phyloP scores from a whole-genome alignment of 2,113 vertebrate genomes.

The Piprites chloris region DNA sequence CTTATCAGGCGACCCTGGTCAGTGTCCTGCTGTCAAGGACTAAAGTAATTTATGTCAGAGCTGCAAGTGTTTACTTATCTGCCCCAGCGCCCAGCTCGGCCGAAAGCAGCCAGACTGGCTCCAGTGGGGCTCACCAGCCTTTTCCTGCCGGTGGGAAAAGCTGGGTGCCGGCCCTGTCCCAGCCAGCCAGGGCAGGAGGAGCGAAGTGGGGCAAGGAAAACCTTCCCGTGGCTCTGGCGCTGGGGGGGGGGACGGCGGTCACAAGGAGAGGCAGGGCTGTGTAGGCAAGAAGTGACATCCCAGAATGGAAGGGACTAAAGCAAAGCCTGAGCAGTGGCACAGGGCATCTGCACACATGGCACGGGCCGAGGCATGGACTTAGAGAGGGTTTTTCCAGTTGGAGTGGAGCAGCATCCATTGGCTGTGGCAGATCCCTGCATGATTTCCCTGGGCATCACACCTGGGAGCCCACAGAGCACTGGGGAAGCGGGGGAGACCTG shows the following conservation, averaged over 20 bases:
- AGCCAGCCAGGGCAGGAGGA: not conserved
- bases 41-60: slow-evolving; percentile 89
- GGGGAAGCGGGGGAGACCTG: not conserved
- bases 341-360: not conserved
- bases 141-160: slow-evolving; percentile 60
- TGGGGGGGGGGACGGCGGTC: not conserved
- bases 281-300: not conserved
- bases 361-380: not conserved
- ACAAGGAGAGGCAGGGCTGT: not conserved
- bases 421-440: not conserved
- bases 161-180: not conserved
- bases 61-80: slow-evolving; percentile 90
- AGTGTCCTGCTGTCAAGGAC: slow-evolving; percentile 90
- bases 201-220: not conserved
- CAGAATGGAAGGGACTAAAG: not conserved
- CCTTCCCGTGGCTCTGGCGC: rapidly evolving
- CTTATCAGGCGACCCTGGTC: slow-evolving; percentile 89
- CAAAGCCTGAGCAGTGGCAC: not conserved
- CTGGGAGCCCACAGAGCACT: rapidly evolving
- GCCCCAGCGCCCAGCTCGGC: slow-evolving; percentile 70
- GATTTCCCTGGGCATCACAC: not conserved
- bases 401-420: not conserved
- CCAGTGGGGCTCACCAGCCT: slow-evolving; percentile 71
- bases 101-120: slow-evolving; percentile 82
- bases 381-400: not conserved